phyloP scores from a whole-genome alignment of 2,888 invertebrate species.

The Parelbella ahira region DNA sequence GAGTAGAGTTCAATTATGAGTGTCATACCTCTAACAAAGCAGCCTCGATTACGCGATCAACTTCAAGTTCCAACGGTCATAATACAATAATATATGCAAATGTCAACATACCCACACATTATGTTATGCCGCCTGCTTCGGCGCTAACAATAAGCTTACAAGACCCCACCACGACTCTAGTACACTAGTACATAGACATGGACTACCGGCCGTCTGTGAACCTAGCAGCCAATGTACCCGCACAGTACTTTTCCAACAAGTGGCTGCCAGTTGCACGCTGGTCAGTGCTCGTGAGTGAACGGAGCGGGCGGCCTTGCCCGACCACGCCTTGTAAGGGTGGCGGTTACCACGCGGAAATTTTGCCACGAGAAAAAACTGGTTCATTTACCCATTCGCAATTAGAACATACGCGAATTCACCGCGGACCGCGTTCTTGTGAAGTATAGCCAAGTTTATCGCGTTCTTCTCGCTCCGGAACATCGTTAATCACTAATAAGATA shows the following conservation, averaged over 20 bases:
- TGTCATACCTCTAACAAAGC: no score
- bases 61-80: no score
- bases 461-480: neutral
- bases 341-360: constrained; percentile 39
- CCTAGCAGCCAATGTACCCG: neutral
- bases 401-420: constrained; percentile 24
- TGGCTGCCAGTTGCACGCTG: constrained; percentile 30
- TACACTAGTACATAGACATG: neutral
- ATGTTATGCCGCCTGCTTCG: no score
- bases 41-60: no score
- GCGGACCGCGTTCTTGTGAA: constrained; percentile 11
- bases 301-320: constrained; percentile 35
- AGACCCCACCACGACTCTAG: no score
- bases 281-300: constrained; percentile 33
- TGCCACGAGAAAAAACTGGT: constrained; percentile 32
- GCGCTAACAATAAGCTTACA: no score
- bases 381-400: constrained; percentile 30
- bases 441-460: neutral
- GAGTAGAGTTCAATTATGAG: no score
- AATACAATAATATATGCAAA: no score
- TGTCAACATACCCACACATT: no score
- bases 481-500: no score
- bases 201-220: neutral
- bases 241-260: constrained; percentile 28
- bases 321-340: constrained; percentile 34